Conservation (phyloP, 1,140 invertebrate genomes). For the Solenopsis fugax region DNA sequence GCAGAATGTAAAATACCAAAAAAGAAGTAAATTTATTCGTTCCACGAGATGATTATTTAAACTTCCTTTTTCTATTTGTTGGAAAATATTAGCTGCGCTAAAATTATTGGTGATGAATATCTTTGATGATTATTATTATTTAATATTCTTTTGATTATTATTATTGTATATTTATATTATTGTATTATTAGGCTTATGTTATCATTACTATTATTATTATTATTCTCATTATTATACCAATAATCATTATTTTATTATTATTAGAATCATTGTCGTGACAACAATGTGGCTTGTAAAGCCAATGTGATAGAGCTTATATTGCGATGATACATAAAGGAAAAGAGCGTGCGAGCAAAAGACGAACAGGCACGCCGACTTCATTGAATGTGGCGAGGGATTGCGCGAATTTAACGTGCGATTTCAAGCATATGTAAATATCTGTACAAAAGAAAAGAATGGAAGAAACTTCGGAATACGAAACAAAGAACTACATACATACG, state of each 20-base stretch:
- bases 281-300: constrained; percentile 86
- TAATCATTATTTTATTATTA: constrained; percentile 78
- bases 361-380: constrained; percentile 74
- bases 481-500: constrained; percentile 76
- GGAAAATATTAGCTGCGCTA: constrained; percentile 54
- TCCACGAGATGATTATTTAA: constrained; percentile 57
- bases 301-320: constrained; percentile 87
- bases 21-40: constrained; percentile 65
- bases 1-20: constrained; percentile 62
- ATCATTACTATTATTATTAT: constrained; percentile 71
- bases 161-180: constrained; percentile 64
- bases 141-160: constrained; percentile 69
- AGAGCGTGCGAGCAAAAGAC: constrained; percentile 54
- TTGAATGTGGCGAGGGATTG: constrained; percentile 71
- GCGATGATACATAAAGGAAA: constrained; percentile 77
- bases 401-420: constrained; percentile 74
- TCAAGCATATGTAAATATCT: constrained; percentile 83
- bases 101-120: constrained; percentile 57
- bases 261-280: constrained; percentile 80
- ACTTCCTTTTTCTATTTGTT: constrained; percentile 71
- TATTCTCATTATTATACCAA: constrained; percentile 69
- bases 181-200: constrained; percentile 72
- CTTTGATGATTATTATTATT: constrained; percentile 67
- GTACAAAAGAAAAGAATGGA: constrained; percentile 78
- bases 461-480: constrained; percentile 70